Conservation (phyloP, 2,888 invertebrate species). For the Dasysyrphus tricinctus region DNA sequence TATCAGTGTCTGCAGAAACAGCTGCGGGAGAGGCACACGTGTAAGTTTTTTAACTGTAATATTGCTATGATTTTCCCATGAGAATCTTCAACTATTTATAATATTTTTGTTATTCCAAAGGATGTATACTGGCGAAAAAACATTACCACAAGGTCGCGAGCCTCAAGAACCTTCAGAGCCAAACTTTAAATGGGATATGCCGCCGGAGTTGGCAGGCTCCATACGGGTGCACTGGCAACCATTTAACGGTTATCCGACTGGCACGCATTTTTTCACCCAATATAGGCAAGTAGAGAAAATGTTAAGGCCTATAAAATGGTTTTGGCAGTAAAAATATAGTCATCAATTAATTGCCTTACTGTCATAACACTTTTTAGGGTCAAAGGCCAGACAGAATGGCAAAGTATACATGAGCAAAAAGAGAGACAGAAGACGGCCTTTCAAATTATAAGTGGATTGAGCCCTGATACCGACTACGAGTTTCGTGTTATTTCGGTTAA, state of each 20-base stretch:
- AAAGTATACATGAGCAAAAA: constrained; percentile 87
- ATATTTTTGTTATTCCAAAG: constrained; percentile 72
- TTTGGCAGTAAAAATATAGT: background rate
- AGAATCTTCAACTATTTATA: background rate
- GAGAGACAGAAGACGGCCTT: constrained; percentile 85
- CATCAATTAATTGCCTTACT: background rate
- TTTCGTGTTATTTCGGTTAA: constrained; percentile 96
- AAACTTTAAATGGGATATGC: constrained; percentile 86
- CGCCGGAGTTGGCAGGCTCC: constrained; percentile 85
- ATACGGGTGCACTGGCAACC: constrained; percentile 94
- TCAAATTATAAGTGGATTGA: constrained; percentile 90
- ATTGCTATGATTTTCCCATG: no score
- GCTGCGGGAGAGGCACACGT: constrained; percentile 93
- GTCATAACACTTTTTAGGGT: constrained; percentile 79
- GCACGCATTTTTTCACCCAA: constrained; percentile 96
- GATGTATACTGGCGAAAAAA: constrained; percentile 92
- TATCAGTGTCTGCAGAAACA: constrained; percentile 94
- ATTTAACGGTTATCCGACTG: constrained; percentile 92
- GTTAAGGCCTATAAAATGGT: no score
- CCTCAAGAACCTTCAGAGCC: constrained; percentile 86
- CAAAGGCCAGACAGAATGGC: constrained; percentile 89
- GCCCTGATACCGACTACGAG: constrained; percentile 90
- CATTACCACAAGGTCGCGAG: constrained; percentile 84
- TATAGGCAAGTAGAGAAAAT: constrained; percentile 84
- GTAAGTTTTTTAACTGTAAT: constrained; percentile 79